Percentiles rank a stretch among this genome's conserved stretches.
Evolutionary conservation across 2,888 invertebrate genomes (phyloP).

Genomic region (Amblyjoppa fuscipennis): DNA sequence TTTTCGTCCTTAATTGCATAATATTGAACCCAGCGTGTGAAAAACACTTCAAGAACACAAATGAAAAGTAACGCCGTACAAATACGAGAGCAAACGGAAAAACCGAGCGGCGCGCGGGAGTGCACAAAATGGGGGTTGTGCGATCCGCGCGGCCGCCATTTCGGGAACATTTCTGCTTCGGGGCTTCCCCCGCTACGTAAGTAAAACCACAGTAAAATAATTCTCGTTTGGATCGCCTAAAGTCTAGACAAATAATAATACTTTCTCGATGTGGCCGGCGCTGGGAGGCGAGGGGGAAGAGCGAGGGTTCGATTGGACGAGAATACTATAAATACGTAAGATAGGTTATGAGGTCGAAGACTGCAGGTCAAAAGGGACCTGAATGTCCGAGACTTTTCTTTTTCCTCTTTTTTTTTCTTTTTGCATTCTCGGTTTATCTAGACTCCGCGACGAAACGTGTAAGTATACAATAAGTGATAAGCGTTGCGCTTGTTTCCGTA

Average conservation of each 20-base stretch:
- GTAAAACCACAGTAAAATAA: conserved; percentile 33
- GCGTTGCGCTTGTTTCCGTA: not conserved
- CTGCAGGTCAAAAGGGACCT: conserved; percentile 61
- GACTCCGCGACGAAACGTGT: not conserved
- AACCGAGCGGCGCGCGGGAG: not conserved
- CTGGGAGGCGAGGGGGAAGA: conserved; percentile 5
- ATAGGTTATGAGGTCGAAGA: conserved; percentile 32
- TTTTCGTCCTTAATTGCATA: conserved; percentile 7
- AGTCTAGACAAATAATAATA: conserved; percentile 64
- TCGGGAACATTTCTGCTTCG: not conserved
- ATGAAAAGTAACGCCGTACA: conserved; percentile 19
- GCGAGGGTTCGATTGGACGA: conserved; percentile 32
- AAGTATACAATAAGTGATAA: conserved; percentile 9
- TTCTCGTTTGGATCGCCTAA: conserved; percentile 31
- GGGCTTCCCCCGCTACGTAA: not conserved
- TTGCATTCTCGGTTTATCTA: conserved; percentile 4
- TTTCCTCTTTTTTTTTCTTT: conserved; percentile 6
- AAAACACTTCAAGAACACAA: conserved; percentile 3
- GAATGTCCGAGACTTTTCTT: conserved; percentile 5
- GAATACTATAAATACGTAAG: conserved; percentile 57
- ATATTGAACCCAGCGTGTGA: conserved; percentile 16
- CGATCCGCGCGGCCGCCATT: conserved; percentile 4
- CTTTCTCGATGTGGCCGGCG: conserved; percentile 49
- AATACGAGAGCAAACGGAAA: not conserved
- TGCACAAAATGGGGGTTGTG: conserved; percentile 21